phyloP scores from a whole-genome alignment of 2,113 vertebrate genomes.

The Panurus biarmicus region DNA sequence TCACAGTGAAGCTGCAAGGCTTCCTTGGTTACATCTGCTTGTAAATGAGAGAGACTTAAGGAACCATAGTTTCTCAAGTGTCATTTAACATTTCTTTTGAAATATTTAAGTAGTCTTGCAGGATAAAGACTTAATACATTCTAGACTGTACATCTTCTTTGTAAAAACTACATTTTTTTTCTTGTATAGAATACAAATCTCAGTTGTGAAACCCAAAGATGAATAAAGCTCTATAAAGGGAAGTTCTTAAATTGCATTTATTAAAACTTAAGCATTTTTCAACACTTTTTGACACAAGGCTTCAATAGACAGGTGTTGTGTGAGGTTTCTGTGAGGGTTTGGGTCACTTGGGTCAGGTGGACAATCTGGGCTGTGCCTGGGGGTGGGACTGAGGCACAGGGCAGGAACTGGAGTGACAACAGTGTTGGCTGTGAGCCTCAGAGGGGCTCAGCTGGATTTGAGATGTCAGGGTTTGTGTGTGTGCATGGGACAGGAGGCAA shows the following conservation, averaged over 20 bases:
- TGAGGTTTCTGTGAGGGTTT: fast-evolving
- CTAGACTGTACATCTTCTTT: not conserved
- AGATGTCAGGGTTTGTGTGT: not conserved
- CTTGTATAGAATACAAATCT: conserved; percentile 3
- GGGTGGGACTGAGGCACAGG: not conserved
- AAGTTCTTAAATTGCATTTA: conserved; percentile 15
- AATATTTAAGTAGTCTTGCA: not conserved
- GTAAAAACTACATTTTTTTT: not conserved
- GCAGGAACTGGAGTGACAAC: not conserved
- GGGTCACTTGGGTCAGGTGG: too few relatives aligned
- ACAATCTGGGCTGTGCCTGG: not conserved
- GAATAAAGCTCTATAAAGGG: conserved; percentile 45
- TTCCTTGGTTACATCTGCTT: not conserved
- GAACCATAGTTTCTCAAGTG: not conserved
- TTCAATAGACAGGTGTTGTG: not conserved
- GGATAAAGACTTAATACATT: not conserved
- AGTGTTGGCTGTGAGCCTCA: not conserved
- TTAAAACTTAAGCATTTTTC: not conserved
- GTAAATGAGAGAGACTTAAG: not conserved
- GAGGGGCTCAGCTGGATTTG: not conserved
- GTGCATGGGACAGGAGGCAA: not conserved
- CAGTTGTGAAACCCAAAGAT: conserved; percentile 46
- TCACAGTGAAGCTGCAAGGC: not conserved
- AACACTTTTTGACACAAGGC: not conserved
- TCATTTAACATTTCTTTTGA: not conserved